Conservation (phyloP, 2,113 vertebrate genomes). For the Mesembrinibis cayennensis region DNA sequence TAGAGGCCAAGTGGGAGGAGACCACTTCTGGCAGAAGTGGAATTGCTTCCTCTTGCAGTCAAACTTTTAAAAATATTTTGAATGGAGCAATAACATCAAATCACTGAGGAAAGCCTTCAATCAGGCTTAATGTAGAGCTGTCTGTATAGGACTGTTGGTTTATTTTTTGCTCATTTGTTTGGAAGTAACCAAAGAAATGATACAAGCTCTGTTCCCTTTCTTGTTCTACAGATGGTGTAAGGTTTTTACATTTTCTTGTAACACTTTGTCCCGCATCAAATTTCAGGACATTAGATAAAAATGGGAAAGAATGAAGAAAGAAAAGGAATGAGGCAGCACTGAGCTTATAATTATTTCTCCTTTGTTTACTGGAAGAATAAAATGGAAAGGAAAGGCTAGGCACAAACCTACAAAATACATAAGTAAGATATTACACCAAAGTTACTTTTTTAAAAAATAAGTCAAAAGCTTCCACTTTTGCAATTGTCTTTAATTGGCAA, state of each 20-base stretch:
- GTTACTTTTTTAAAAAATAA: not conserved
- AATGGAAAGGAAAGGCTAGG: not conserved
- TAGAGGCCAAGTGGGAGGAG: slow-evolving; percentile 1
- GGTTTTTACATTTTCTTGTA: not conserved
- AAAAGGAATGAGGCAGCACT: not conserved
- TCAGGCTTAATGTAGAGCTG: not conserved
- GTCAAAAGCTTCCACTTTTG: not conserved
- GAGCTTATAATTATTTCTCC: not conserved
- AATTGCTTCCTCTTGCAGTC: not conserved
- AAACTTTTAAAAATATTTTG: not conserved
- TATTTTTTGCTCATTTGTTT: not conserved
- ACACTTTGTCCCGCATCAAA: not conserved
- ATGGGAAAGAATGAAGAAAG: not conserved
- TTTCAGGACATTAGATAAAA: not conserved
- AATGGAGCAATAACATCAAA: not conserved
- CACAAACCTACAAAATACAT: not conserved
- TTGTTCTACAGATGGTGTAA: not conserved
- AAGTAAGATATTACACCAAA: not conserved
- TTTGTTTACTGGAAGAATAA: not conserved
- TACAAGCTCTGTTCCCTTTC: not conserved
- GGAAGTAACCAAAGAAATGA: not conserved
- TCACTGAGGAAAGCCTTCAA: not conserved
- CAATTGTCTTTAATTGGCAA: not conserved
- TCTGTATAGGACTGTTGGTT: not conserved
- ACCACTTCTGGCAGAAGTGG: not conserved